These are phyloP conservation scores for Phrynocephalus forsythii DNA, from an alignment of 2,797 vertebrate genomes.

Conservation along the genomic window DNA sequence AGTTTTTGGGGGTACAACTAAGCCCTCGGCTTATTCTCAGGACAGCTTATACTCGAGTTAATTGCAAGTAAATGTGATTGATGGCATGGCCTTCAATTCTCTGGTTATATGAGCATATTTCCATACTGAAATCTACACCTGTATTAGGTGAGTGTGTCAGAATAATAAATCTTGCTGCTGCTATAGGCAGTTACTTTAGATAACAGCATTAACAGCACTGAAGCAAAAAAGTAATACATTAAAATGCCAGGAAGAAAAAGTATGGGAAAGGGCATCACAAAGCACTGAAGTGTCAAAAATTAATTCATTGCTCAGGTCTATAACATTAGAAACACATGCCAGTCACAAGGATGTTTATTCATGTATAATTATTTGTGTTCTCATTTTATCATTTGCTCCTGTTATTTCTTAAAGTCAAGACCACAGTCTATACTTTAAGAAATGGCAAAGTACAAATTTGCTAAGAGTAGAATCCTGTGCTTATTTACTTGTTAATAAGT, in stretches of 20 bases:
- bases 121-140: conserved; percentile 18
- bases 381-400: background rate
- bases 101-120: background rate
- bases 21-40: too few relatives aligned
- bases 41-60: background rate
- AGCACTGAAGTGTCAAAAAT: conserved; percentile 9
- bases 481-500: background rate
- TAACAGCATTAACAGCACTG: conserved; percentile 51
- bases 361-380: background rate
- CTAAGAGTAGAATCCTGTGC: background rate
- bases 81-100: conserved; percentile 44
- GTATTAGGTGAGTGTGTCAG: background rate
- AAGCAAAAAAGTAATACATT: conserved; percentile 29
- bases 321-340: conserved; percentile 24
- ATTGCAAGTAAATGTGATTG: conserved; percentile 20
- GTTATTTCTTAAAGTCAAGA: conserved; percentile 1
- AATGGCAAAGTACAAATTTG: background rate
- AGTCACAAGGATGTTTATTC: background rate
- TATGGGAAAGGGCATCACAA: background rate
- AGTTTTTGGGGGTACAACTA: too few relatives aligned
- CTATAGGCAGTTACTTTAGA: conserved; percentile 27
- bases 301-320: conserved; percentile 27
- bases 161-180: conserved; percentile 52
- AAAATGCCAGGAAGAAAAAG: background rate
- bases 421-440: background rate